Base-by-base conservation (phyloP, 2,888 invertebrate genomes). In the Diarsia mendica region DNA sequence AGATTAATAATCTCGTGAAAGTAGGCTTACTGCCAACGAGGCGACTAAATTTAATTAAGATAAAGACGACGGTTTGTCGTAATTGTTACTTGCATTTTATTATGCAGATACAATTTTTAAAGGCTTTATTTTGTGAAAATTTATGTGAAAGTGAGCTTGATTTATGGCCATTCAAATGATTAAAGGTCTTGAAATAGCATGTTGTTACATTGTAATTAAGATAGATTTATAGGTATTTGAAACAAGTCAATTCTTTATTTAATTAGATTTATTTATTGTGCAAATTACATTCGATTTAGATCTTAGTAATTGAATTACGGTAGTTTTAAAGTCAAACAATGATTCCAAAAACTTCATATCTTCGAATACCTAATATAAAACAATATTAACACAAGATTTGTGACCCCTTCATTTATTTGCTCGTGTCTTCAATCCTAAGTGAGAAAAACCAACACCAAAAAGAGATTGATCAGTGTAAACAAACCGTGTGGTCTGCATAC, bases 1-100 rank as follows among this genome's bases (percentile, higher is more conserved):
- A 61, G 55, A 72, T 84, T 23, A 61, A 58, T 65, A 67, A 68
- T 60, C 68, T 81, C 33, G 70, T 66, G 85, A 85, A 73, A 85
- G 82, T 85, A 60, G 77, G 72, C 71, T 68, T 49, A 73, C 67
- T 65, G n/a, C 65, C 58, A 73, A 68, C 82, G 65, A 73, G 28
- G n/a, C 70, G 67, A 11, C 20, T 63, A n/a, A 81, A 68, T 60
- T 61, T 76, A 70, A 81, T 83, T 71, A 76, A 81, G 64, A 82
- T 80, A 68, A 63, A 72, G 69, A n/a, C 18, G 11, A 51, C 9
- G 18, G 48, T 51, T 64, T 70, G 68, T 58, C 44, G 18, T 58
- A 72, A 84, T 76, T 8, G 33, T 44, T 67, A 65, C 55, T 46
- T 33, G 6, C 23, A 55, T 39, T 74, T 70, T 48, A 79, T 23